These are phyloP conservation scores for Calephelis perditalis DNA, from an alignment of 2,888 invertebrate genomes.

Conservation along the genomic window DNA sequence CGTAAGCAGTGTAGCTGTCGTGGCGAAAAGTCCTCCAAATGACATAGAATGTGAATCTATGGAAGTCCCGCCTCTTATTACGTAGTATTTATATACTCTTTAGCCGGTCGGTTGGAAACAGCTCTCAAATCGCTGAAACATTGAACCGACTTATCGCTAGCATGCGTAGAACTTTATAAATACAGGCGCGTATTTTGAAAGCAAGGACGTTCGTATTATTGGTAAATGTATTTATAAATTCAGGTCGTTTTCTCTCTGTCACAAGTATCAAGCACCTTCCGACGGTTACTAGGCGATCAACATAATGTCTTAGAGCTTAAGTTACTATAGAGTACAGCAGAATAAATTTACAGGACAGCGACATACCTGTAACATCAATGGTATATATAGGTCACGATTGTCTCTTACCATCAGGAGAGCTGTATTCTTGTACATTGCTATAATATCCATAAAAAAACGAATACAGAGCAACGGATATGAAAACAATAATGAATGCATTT, in stretches of 20 bases:
- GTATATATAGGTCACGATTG: too few relatives aligned
- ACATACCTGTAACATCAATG: too few relatives aligned
- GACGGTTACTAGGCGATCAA: conserved; percentile 14
- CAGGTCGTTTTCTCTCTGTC: conserved; percentile 39
- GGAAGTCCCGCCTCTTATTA: too few relatives aligned
- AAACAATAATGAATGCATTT: too few relatives aligned
- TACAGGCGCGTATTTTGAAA: conserved; percentile 41
- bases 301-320: neutral
- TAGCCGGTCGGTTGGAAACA: neutral
- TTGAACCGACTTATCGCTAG: neutral
- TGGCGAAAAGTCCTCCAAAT: too few relatives aligned
- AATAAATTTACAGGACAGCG: neutral
- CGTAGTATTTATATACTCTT: too few relatives aligned
- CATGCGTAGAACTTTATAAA: conserved; percentile 16
- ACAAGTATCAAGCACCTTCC: conserved; percentile 14
- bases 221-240: conserved; percentile 36
- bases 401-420: too few relatives aligned
- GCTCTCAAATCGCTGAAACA: neutral
- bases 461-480: too few relatives aligned
- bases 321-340: neutral
- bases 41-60: too few relatives aligned
- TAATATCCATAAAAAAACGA: too few relatives aligned
- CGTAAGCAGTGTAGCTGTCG: too few relatives aligned
- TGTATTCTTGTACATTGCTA: too few relatives aligned
- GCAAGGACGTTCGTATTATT: conserved; percentile 45